These are phyloP conservation scores for Petrocephalus microphthalmus DNA, from an alignment of 2,113 vertebrate genomes.

Conservation along the genomic window DNA sequence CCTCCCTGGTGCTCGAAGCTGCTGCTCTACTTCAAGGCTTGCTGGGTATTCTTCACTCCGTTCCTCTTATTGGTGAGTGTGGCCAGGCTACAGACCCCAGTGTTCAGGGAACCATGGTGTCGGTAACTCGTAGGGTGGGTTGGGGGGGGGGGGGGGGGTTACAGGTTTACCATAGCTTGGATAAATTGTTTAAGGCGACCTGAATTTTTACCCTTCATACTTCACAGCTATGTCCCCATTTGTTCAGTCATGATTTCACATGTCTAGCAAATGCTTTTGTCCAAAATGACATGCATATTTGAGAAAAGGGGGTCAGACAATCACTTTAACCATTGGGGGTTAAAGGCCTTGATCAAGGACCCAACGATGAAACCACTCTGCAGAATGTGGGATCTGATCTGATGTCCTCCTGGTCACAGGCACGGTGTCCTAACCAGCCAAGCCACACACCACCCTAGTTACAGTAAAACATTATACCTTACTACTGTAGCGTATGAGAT, in stretches of 20 bases:
- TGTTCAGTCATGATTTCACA: not conserved
- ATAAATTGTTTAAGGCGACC: not conserved
- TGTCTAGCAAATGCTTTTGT: not conserved
- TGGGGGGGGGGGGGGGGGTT: not conserved
- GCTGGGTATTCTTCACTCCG: slow-evolving; percentile 68
- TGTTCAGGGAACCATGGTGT: too few species aligned
- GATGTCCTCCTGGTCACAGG: not conserved
- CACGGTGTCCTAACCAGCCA: not conserved
- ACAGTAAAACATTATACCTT: too few species aligned
- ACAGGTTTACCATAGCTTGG: not conserved
- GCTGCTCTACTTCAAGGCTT: slow-evolving; percentile 69
- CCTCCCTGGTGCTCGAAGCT: slow-evolving; percentile 68
- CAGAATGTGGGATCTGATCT: not conserved
- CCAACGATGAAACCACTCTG: not conserved
- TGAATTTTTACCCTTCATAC: not conserved
- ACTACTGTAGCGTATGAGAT: too few species aligned
- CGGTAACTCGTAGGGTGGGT: not conserved
- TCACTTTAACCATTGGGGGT: not conserved
- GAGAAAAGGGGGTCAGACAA: not conserved
- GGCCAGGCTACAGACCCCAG: not conserved
- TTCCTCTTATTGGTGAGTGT: slow-evolving; percentile 63
- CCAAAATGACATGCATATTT: not conserved
- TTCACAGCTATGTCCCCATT: not conserved
- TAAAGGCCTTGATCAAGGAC: not conserved
- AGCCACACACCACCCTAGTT: not conserved